These are phyloP conservation scores for Hylaea fasciaria DNA, from an alignment of 2,888 invertebrate species.

Conservation along the genomic window DNA sequence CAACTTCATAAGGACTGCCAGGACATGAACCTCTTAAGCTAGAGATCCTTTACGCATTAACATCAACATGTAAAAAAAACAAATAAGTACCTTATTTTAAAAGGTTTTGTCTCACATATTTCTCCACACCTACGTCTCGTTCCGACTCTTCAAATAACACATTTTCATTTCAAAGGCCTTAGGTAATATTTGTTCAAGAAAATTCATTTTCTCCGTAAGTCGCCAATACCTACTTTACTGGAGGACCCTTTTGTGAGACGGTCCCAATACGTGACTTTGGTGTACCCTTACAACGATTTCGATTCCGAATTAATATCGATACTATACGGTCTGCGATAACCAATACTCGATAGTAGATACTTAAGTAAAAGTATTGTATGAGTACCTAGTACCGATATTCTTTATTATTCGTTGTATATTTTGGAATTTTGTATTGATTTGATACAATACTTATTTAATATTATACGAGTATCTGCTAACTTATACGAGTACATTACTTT, in stretches of 20 bases:
- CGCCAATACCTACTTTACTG: constrained; percentile 32
- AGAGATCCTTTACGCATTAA: too few species aligned
- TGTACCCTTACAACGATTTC: neutral
- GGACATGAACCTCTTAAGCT: too few species aligned
- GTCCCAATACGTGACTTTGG: constrained; percentile 24
- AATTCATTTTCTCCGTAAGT: constrained; percentile 35
- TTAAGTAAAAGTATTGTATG: too few species aligned
- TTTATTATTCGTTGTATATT: too few species aligned
- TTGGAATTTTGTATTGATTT: too few species aligned
- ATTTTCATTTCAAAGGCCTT: constrained; percentile 35
- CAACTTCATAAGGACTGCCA: too few species aligned
- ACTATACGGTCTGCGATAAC: neutral
- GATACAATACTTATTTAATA: too few species aligned
- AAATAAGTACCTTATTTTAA: constrained; percentile 7
- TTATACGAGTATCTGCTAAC: too few species aligned
- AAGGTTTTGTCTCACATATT: constrained; percentile 4
- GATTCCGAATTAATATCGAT: neutral
- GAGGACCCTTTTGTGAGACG: constrained; percentile 26
- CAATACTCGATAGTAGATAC: too few species aligned
- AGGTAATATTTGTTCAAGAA: constrained; percentile 36
- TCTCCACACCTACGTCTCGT: constrained; percentile 28
- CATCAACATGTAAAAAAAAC: too few species aligned
- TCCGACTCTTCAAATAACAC: constrained; percentile 32
- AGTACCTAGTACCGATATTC: too few species aligned
- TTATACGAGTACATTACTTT: too few species aligned